Conservation (phyloP, 1,140 invertebrate genomes). For the Pseudoatta argentina region DNA sequence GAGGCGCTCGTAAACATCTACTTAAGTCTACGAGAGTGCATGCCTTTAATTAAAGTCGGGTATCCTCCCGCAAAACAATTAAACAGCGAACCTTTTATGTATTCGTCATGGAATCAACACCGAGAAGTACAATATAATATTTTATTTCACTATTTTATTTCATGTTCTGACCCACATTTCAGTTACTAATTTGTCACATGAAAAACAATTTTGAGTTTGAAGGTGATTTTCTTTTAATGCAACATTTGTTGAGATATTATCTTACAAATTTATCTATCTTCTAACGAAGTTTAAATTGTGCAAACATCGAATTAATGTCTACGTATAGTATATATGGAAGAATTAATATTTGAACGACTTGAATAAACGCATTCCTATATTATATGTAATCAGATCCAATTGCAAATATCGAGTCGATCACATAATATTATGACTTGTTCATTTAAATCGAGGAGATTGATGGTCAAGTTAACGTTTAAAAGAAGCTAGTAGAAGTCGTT, state of each 20-base stretch:
- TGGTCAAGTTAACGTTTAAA: background rate
- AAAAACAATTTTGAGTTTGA: background rate
- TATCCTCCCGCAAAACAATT: background rate
- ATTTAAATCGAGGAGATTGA: background rate
- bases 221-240: background rate
- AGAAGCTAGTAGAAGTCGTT: background rate
- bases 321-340: background rate
- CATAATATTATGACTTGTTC: background rate
- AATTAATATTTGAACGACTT: constrained; percentile 18
- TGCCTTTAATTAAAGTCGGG: constrained; percentile 41
- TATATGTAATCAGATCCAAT: background rate
- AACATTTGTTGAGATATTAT: background rate
- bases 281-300: background rate
- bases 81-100: background rate
- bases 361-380: constrained; percentile 19
- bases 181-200: background rate
- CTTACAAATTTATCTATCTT: background rate
- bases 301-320: background rate
- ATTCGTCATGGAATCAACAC: background rate
- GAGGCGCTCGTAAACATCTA: constrained; percentile 50
- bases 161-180: constrained; percentile 12
- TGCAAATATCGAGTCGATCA: background rate
- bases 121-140: background rate
- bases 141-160: constrained; percentile 3
- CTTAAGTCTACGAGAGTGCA: constrained; percentile 23